Percentiles rank a stretch among this genome's conserved stretches.
These are phyloP conservation scores for Petrocephalus sullivani DNA, from an alignment of 2,797 vertebrate species.

Conservation along the genomic window DNA sequence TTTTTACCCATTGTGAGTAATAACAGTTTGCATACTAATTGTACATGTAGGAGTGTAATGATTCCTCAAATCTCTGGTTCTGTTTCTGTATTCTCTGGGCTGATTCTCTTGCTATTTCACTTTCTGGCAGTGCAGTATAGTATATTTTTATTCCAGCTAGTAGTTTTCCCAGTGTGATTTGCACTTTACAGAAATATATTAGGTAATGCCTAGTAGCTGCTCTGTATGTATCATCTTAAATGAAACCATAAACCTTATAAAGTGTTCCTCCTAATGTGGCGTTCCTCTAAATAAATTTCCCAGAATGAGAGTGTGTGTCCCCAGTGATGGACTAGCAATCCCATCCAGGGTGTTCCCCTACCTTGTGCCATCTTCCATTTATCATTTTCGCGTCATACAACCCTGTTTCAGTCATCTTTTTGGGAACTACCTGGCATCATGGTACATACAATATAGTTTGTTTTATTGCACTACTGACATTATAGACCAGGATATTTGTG, in stretches of 20 bases:
- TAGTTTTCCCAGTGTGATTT: neutral
- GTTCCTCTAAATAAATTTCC: neutral
- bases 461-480: neutral
- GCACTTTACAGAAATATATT: neutral
- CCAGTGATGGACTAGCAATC: neutral
- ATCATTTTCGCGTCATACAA: neutral
- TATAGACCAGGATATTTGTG: neutral
- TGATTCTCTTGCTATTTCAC: conserved; percentile 48
- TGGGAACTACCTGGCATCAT: neutral
- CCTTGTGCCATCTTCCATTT: neutral
- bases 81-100: conserved; percentile 34
- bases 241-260: neutral
- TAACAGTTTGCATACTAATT: no score
- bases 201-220: neutral
- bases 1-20: no score
- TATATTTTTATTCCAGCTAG: conserved; percentile 42
- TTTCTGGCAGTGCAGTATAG: conserved; percentile 41
- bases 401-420: neutral
- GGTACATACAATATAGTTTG: neutral
- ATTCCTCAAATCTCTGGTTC: no score
- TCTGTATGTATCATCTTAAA: neutral
- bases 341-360: neutral
- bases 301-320: neutral
- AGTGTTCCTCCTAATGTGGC: neutral
- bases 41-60: no score